Conservation (phyloP, 1,140 invertebrate species). For the Stegodyphus mimosarum region DNA sequence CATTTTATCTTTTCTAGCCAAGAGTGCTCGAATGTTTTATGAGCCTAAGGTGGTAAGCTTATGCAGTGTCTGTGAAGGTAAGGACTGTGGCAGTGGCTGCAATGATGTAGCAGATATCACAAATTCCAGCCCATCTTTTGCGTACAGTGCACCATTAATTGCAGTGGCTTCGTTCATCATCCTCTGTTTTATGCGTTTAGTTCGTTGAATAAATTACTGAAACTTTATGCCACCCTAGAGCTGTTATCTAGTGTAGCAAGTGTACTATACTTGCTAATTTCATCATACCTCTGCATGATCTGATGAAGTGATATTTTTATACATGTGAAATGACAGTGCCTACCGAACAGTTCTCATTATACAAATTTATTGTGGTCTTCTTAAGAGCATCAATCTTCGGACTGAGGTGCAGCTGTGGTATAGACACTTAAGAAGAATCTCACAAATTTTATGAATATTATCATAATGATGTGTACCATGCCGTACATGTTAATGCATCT, state of each 20-base stretch:
- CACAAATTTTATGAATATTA: slow-evolving; percentile 6
- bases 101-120: slow-evolving; percentile 37
- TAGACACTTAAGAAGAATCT: slow-evolving; percentile 12
- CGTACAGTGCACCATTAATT: neutral
- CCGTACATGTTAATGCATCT: neutral
- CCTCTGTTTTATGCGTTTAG: neutral
- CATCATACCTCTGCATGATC: slow-evolving; percentile 1
- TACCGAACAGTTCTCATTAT: slow-evolving; percentile 9
- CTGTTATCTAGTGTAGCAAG: neutral
- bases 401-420: neutral
- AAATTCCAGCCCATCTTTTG: neutral
- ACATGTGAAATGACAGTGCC: slow-evolving; percentile 42
- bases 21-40: slow-evolving; percentile 81
- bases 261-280: neutral
- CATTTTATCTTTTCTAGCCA: slow-evolving; percentile 69
- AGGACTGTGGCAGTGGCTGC: slow-evolving; percentile 71
- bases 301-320: slow-evolving; percentile 37
- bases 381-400: neutral
- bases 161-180: neutral
- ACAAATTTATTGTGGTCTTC: neutral
- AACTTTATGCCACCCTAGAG: neutral
- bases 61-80: slow-evolving; percentile 82
- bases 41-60: slow-evolving; percentile 76
- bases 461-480: neutral
- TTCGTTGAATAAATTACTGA: neutral